These are phyloP conservation scores for Gopherus evgoodei DNA, from an alignment of 2,113 vertebrate genomes.

Conservation along the genomic window DNA sequence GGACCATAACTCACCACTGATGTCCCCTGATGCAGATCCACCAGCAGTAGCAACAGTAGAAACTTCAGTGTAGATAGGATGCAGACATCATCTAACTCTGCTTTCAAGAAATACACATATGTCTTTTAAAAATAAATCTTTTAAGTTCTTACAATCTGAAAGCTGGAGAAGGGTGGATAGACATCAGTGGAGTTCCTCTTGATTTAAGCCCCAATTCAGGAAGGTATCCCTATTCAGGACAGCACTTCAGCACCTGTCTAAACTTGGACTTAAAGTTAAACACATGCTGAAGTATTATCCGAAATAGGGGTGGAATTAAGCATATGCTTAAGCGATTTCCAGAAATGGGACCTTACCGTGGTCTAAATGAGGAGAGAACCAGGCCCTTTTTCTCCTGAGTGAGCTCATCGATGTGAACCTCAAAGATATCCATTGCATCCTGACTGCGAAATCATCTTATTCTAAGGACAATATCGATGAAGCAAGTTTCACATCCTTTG, in stretches of 20 bases:
- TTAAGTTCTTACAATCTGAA: neutral
- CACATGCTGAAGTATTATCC: neutral
- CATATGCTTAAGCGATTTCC: neutral
- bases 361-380: neutral
- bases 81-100: neutral
- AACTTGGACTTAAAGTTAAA: neutral
- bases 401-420: neutral
- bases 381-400: neutral
- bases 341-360: neutral
- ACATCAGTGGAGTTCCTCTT: neutral
- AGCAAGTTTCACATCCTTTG: neutral
- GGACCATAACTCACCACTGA: rapidly evolving
- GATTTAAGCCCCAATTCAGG: neutral
- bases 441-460: neutral
- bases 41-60: neutral
- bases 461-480: neutral
- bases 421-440: neutral
- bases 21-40: neutral
- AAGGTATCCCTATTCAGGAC: neutral
- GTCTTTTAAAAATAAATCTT: neutral
- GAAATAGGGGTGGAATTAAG: neutral
- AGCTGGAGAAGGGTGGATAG: neutral
- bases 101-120: neutral
- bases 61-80: neutral
- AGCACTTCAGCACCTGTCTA: neutral